These are phyloP conservation scores for Oophaga sylvatica DNA, from an alignment of 2,797 vertebrate species.

Conservation along the genomic window DNA sequence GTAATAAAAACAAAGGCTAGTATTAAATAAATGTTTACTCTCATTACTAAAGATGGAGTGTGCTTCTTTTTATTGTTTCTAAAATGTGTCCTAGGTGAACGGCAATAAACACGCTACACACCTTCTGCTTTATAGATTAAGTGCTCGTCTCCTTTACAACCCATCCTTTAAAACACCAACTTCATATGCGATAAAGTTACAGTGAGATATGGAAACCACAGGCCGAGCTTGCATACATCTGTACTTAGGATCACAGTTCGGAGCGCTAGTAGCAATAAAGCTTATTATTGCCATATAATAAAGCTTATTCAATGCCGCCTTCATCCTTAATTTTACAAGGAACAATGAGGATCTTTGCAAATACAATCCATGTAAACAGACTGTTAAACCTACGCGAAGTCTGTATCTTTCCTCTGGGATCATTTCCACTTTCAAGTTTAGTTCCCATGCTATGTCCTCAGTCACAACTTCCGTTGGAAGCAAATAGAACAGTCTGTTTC, in stretches of 20 bases:
- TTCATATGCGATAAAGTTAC: neutral
- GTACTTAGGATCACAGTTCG: no score
- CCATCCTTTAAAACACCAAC: neutral
- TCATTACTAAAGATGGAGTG: constrained; percentile 11
- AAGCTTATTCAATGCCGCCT: neutral
- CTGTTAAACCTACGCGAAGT: constrained; percentile 20
- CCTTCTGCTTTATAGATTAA: constrained; percentile 16
- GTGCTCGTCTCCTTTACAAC: constrained; percentile 4
- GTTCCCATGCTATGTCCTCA: constrained; percentile 32
- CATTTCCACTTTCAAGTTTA: constrained; percentile 32
- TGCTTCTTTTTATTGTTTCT: constrained; percentile 21
- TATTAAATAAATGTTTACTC: constrained; percentile 26
- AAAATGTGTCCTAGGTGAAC: constrained; percentile 14
- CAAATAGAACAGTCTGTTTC: constrained; percentile 29
- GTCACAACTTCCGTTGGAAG: constrained; percentile 45
- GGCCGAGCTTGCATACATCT: neutral
- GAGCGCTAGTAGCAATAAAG: neutral
- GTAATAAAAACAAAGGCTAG: constrained; percentile 1
- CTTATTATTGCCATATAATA: neutral
- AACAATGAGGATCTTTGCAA: neutral
- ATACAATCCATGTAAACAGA: constrained; percentile 28
- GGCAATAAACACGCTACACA: constrained; percentile 8
- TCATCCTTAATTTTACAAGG: constrained; percentile 4
- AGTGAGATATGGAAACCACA: neutral
- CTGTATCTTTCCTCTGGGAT: constrained; percentile 44